Evolutionary conservation across 2,797 vertebrate genomes (phyloP).

Genomic region (Lophius americanus): DNA sequence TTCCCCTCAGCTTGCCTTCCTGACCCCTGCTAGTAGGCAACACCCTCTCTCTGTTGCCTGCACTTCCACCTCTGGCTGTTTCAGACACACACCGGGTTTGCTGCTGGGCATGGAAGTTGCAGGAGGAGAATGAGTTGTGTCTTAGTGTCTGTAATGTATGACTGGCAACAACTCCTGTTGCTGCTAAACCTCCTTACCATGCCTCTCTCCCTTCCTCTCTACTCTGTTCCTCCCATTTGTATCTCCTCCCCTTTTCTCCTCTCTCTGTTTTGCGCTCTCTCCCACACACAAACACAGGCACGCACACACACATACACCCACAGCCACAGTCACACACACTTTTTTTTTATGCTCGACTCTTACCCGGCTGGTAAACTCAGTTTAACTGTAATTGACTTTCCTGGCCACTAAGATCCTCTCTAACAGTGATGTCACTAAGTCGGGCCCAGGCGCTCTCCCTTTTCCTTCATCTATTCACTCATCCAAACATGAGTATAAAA

Average conservation of each 20-base stretch:
- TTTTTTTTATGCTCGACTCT: constrained; percentile 28
- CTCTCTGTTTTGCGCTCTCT: constrained; percentile 55
- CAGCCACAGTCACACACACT: constrained; percentile 43
- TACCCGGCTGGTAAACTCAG: constrained; percentile 82
- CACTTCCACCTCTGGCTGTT: constrained; percentile 53
- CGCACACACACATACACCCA: background rate
- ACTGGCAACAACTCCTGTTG: constrained; percentile 67
- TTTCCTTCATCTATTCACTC: constrained; percentile 27
- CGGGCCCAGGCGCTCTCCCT: constrained; percentile 39
- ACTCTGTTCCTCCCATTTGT: constrained; percentile 77
- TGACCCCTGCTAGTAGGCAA: constrained; percentile 65
- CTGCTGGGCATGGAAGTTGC: constrained; percentile 46
- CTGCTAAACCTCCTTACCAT: constrained; percentile 74
- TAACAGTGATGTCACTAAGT: constrained; percentile 78
- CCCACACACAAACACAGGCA: background rate
- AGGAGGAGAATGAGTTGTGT: constrained; percentile 48
- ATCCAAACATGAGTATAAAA: background rate
- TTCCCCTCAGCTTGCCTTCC: constrained; percentile 61
- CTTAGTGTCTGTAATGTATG: constrained; percentile 37
- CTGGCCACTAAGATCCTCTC: constrained; percentile 78
- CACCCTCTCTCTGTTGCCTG: constrained; percentile 64
- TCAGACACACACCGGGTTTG: constrained; percentile 47
- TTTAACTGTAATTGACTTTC: constrained; percentile 84
- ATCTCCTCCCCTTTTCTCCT: constrained; percentile 77
- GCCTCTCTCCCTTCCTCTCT: constrained; percentile 67